These are phyloP conservation scores for Tiaroga cobitis DNA, from an alignment of 2,797 vertebrate genomes.

Conservation along the genomic window DNA sequence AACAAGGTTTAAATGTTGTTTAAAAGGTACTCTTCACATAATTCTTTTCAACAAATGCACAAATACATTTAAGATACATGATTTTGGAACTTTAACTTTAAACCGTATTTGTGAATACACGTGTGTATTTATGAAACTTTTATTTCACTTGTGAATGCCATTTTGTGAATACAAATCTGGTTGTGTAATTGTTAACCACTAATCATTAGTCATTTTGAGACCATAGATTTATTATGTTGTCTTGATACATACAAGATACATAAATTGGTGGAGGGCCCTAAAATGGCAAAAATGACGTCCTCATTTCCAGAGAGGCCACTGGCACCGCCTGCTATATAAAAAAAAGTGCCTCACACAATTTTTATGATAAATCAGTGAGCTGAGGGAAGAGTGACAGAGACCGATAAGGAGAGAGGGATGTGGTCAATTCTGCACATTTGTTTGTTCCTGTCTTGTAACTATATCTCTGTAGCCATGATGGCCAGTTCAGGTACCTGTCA, in stretches of 20 bases:
- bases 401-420: slow-evolving; percentile 56
- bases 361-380: background rate
- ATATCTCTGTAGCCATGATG: slow-evolving; percentile 8
- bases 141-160: background rate
- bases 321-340: slow-evolving; percentile 32
- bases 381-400: background rate
- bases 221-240: background rate
- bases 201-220: background rate
- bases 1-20: background rate
- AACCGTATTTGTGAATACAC: background rate
- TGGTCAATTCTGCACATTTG: slow-evolving; percentile 15
- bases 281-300: background rate
- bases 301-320: background rate
- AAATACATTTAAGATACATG: background rate
- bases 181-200: background rate
- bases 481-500: slow-evolving; percentile 40
- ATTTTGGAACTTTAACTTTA: background rate
- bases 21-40: background rate
- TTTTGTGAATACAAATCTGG: background rate
- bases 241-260: background rate
- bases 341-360: slow-evolving; percentile 1
- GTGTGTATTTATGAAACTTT: background rate
- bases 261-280: background rate
- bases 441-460: slow-evolving; percentile 36
- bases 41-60: background rate